phyloP scores from a whole-genome alignment of 2,888 invertebrate species.

The Pogonocherus hispidulus region DNA sequence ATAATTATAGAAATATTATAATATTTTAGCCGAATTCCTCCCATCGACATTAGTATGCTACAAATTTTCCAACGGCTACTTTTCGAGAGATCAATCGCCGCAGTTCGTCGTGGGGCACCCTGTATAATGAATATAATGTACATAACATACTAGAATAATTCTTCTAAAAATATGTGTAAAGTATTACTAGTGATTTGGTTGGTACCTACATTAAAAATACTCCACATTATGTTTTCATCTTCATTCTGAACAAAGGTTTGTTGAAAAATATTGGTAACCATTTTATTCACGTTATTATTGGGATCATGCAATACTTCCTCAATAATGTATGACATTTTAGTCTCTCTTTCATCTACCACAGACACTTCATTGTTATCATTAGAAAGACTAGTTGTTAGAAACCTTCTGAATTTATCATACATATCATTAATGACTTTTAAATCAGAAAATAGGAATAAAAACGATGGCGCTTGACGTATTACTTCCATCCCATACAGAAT shows the following conservation, averaged over 20 bases:
- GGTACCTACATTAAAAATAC: conserved; percentile 45
- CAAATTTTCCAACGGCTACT: too few relatives aligned
- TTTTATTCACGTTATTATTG: conserved; percentile 49
- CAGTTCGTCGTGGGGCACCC: too few relatives aligned
- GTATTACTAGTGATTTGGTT: too few relatives aligned
- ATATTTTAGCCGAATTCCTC: too few relatives aligned
- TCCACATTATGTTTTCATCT: conserved; percentile 38
- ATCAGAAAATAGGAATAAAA: conserved; percentile 48
- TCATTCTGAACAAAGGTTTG: conserved; percentile 36
- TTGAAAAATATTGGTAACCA: conserved; percentile 41
- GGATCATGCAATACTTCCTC: conserved; percentile 48
- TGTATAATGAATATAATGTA: too few relatives aligned
- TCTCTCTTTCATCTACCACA: conserved; percentile 28
- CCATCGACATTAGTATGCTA: too few relatives aligned
- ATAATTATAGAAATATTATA: too few relatives aligned
- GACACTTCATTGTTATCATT: conserved; percentile 27
- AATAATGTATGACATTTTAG: conserved; percentile 41
- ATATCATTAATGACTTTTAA: conserved; percentile 44
- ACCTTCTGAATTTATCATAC: conserved; percentile 51
- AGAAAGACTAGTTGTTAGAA: conserved; percentile 33
- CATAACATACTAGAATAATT: too few relatives aligned
- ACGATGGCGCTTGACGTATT: conserved; percentile 40
- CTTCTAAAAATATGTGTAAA: too few relatives aligned
- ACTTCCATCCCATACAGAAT: conserved; percentile 47
- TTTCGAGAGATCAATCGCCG: too few relatives aligned